phyloP scores from a whole-genome alignment of 2,888 invertebrate genomes.

The Drosophila mulleri region DNA sequence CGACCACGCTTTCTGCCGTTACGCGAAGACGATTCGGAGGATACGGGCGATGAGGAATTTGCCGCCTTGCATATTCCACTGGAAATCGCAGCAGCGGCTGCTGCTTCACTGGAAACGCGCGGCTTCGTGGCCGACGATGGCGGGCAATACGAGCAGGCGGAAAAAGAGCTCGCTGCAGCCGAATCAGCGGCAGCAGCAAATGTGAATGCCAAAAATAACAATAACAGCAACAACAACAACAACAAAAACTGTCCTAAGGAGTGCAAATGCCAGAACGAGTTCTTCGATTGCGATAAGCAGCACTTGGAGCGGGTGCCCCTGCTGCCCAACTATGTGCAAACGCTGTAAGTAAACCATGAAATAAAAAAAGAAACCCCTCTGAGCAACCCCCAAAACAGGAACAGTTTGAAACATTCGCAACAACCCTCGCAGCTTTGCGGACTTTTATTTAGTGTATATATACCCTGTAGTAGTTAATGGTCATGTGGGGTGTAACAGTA shows the following conservation, averaged over 20 bases:
- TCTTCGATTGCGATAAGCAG: slow-evolving; percentile 91
- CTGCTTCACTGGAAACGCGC: slow-evolving; percentile 78
- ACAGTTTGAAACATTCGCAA: slow-evolving; percentile 21
- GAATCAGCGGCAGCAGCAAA: slow-evolving; percentile 44
- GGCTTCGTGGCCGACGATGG: slow-evolving; percentile 83
- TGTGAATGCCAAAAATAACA: slow-evolving; percentile 39
- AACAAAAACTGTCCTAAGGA: slow-evolving; percentile 87
- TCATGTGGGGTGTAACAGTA: background rate
- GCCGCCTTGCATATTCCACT: slow-evolving; percentile 57
- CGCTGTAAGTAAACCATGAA: slow-evolving; percentile 87
- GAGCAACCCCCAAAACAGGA: slow-evolving; percentile 8
- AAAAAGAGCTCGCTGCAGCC: slow-evolving; percentile 66
- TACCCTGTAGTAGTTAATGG: slow-evolving; percentile 23
- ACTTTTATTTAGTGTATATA: background rate
- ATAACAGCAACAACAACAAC: slow-evolving; percentile 47
- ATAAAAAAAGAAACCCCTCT: slow-evolving; percentile 7
- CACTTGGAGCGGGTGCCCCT: slow-evolving; percentile 90
- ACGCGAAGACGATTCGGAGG: slow-evolving; percentile 62
- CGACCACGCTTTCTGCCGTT: slow-evolving; percentile 57
- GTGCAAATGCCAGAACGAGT: slow-evolving; percentile 90
- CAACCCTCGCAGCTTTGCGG: slow-evolving; percentile 33
- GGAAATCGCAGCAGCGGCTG: slow-evolving; percentile 52
- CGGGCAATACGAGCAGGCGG: slow-evolving; percentile 81
- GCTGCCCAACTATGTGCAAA: slow-evolving; percentile 91
- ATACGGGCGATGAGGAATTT: slow-evolving; percentile 61